Evolutionary conservation across 2,113 vertebrate species (phyloP).

Genomic region (Chloebia gouldiae): DNA sequence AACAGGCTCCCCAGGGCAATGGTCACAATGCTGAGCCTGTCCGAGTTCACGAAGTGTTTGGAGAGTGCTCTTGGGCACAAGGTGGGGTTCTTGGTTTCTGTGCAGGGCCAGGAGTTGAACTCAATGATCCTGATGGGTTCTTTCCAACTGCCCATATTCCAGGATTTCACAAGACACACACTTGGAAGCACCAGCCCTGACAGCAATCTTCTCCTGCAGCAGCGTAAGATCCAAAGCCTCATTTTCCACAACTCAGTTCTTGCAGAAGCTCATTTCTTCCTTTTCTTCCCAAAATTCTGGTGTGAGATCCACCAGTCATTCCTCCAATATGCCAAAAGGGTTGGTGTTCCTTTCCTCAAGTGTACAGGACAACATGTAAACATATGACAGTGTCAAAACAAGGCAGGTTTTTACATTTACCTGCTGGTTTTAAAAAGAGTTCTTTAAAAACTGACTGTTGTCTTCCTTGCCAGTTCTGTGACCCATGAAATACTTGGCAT

Average conservation of each 20-base stretch:
- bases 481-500: slow-evolving; percentile 7
- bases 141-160: neutral
- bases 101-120: neutral
- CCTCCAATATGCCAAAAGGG: neutral
- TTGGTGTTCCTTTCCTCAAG: slow-evolving; percentile 56
- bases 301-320: neutral
- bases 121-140: neutral
- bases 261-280: neutral
- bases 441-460: slow-evolving; percentile 45
- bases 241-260: neutral
- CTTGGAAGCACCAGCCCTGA: neutral
- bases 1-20: neutral
- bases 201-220: neutral
- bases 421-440: slow-evolving; percentile 54
- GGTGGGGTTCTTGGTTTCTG: neutral
- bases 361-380: slow-evolving; percentile 71
- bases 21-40: neutral
- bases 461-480: slow-evolving; percentile 6
- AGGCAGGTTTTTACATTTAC: slow-evolving; percentile 21
- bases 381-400: slow-evolving; percentile 63
- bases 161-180: neutral
- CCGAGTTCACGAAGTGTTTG: neutral
- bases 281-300: neutral
- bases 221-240: neutral
- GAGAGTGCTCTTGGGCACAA: neutral